phyloP scores from a whole-genome alignment of 1,140 invertebrate species.

The Reticulitermes speratus region DNA sequence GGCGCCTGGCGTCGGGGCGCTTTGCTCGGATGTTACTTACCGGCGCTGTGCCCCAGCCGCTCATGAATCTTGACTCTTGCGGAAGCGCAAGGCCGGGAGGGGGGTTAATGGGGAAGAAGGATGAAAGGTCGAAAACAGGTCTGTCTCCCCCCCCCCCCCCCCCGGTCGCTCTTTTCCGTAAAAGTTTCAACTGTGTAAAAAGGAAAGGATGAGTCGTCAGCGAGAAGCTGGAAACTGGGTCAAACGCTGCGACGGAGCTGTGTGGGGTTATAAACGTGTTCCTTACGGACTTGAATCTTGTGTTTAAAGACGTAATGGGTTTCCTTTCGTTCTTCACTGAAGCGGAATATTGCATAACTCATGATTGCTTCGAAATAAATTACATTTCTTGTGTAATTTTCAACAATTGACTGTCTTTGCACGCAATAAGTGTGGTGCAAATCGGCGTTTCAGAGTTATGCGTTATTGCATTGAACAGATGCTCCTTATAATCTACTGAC shows the following conservation, averaged over 20 bases:
- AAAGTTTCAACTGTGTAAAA: not conserved
- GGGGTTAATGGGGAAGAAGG: conserved; percentile 8
- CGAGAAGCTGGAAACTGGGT: not conserved
- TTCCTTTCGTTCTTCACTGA: not conserved
- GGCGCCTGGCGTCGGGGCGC: not conserved
- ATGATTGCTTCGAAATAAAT: not conserved
- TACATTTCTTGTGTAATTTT: not conserved
- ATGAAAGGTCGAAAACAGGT: not conserved
- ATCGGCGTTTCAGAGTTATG: too few relatives aligned
- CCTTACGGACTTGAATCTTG: not conserved
- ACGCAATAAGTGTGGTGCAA: too few relatives aligned
- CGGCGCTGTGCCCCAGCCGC: not conserved
- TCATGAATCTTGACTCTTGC: conserved; percentile 2
- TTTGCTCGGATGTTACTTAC: conserved; percentile 5
- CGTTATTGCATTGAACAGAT: too few relatives aligned
- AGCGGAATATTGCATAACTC: not conserved
- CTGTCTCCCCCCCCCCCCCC: not conserved
- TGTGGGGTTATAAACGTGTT: not conserved
- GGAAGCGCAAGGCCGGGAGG: not conserved
- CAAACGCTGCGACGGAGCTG: not conserved
- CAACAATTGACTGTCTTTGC: not conserved
- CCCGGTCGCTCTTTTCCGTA: not conserved
- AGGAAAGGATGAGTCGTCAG: not conserved
- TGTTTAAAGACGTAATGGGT: not conserved
- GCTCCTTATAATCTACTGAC: too few relatives aligned